phyloP scores from a whole-genome alignment of 2,888 invertebrate species.

The Embidobia sp. region DNA sequence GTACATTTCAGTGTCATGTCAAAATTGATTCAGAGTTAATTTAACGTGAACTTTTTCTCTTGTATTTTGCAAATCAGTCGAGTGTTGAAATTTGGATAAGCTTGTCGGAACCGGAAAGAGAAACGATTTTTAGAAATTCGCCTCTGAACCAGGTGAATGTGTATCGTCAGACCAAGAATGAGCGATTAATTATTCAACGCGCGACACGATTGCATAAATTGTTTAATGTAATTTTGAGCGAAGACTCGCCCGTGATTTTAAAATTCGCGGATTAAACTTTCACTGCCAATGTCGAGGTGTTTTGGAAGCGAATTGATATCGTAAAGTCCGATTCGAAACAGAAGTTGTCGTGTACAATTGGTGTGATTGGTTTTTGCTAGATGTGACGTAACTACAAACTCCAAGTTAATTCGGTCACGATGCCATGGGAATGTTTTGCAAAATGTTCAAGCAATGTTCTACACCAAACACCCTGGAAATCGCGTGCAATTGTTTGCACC shows the following conservation, averaged over 20 bases:
- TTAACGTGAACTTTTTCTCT: too few species aligned
- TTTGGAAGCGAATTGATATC: background rate
- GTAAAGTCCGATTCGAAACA: background rate
- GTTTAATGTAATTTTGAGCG: background rate
- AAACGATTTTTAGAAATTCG: conserved; percentile 10
- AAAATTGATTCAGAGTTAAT: too few species aligned
- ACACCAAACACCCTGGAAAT: conserved; percentile 15
- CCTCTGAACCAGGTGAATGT: background rate
- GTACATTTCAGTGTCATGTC: too few species aligned
- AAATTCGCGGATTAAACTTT: conserved; percentile 2
- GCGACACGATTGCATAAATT: conserved; percentile 10
- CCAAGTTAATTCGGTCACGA: conserved; percentile 1
- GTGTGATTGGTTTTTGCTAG: background rate
- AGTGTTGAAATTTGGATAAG: conserved; percentile 7
- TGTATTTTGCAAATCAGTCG: background rate
- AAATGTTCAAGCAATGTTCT: background rate
- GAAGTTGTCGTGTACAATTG: background rate
- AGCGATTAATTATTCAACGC: conserved; percentile 4
- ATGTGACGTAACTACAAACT: background rate
- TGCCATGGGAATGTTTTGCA: conserved; percentile 2
- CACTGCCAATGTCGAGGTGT: conserved; percentile 20
- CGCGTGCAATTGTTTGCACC: conserved; percentile 11
- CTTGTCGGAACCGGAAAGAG: background rate
- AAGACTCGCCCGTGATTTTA: background rate
- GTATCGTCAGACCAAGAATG: background rate